Percentiles rank a stretch among this genome's conserved stretches.
phyloP scores from a whole-genome alignment of 2,888 invertebrate genomes.

The Eupsilia transversa region DNA sequence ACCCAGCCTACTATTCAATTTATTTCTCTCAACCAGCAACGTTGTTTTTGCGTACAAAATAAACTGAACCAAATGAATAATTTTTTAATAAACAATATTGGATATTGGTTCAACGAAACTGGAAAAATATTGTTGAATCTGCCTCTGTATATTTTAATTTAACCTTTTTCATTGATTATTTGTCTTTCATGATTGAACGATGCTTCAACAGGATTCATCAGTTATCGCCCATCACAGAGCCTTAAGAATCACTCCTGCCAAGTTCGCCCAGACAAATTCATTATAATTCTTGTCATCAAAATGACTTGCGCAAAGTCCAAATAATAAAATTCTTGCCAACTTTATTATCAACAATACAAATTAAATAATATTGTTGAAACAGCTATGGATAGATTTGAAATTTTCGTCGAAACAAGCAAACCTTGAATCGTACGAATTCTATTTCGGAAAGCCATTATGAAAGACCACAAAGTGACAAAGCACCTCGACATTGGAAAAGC shows the following conservation, averaged over 20 bases:
- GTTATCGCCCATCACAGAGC: conserved; percentile 34
- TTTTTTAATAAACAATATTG: conserved; percentile 6
- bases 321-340: background rate
- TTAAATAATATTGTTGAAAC: conserved; percentile 2
- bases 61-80: conserved; percentile 1
- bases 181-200: conserved; percentile 41
- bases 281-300: conserved; percentile 15
- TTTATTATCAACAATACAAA: background rate
- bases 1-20: background rate
- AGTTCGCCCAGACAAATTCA: conserved; percentile 20
- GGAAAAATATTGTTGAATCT: background rate
- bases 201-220: conserved; percentile 39
- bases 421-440: conserved; percentile 2
- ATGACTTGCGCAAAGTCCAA: background rate
- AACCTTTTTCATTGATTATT: conserved; percentile 11
- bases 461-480: conserved; percentile 33
- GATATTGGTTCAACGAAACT: background rate
- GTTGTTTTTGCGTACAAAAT: background rate
- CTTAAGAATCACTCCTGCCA: conserved; percentile 37
- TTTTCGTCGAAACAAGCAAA: background rate
- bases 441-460: conserved; percentile 20
- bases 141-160: background rate
- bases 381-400: background rate
- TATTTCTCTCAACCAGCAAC: background rate
- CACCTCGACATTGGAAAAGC: conserved; percentile 14